Evolutionary conservation across 2,113 vertebrate genomes (phyloP).

Genomic region (Sturnus vulgaris): DNA sequence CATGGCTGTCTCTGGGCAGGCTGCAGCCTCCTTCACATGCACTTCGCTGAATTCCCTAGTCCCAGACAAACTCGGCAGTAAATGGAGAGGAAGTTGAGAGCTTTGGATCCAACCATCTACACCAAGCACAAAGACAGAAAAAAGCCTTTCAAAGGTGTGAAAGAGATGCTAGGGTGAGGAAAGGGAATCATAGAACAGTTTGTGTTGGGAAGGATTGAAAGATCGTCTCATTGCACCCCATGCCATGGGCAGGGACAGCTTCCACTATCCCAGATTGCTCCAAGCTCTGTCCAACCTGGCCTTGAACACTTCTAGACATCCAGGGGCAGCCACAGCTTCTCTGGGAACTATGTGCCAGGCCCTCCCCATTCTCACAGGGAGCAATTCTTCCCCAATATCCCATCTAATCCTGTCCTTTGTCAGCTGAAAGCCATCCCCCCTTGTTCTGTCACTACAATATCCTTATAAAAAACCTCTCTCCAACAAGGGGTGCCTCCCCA

Average conservation of each 20-base stretch:
- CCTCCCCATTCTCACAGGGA: accelerated
- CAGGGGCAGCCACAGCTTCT: not conserved
- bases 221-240: accelerated
- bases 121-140: not conserved
- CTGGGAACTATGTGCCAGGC: not conserved
- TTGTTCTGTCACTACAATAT: not conserved
- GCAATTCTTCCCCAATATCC: not conserved
- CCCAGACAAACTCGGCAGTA: not conserved
- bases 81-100: not conserved
- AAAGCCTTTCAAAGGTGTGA: not conserved
- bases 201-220: not conserved
- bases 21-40: slow-evolving; percentile 33
- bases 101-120: accelerated
- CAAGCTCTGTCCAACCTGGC: accelerated
- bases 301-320: not conserved
- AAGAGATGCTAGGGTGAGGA: accelerated
- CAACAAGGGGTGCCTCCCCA: not conserved
- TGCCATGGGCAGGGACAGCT: not conserved
- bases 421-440: not conserved
- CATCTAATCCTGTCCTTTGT: not conserved
- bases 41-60: not conserved
- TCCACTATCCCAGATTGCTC: not conserved
- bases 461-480: not conserved
- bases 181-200: not conserved
- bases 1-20: not conserved